phyloP scores from a whole-genome alignment of 2,888 invertebrate genomes.

The Cyclophora albipunctata region DNA sequence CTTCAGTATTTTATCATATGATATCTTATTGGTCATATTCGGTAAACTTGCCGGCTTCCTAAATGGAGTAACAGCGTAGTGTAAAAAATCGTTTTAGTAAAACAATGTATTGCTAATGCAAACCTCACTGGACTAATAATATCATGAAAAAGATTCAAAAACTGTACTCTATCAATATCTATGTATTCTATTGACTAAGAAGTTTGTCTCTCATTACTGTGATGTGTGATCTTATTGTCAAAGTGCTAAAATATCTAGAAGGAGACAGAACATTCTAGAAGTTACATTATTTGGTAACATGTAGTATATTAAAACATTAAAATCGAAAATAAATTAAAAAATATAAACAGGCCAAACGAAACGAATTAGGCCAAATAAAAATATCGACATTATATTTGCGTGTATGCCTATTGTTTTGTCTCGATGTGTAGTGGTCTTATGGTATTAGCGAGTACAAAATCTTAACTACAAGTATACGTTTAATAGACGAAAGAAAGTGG shows the following conservation, averaged over 20 bases:
- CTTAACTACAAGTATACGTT: slow-evolving; percentile 10
- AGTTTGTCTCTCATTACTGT: too few species aligned
- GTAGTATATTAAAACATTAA: too few species aligned
- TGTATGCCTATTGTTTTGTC: slow-evolving; percentile 8
- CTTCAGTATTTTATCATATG: too few species aligned
- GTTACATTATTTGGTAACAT: background rate
- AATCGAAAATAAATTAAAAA: too few species aligned
- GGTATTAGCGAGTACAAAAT: slow-evolving; percentile 13
- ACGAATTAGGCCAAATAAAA: background rate
- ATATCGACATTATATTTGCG: slow-evolving; percentile 4
- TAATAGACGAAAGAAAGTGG: slow-evolving; percentile 8
- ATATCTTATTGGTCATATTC: too few species aligned
- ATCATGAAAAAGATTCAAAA: slow-evolving; percentile 18
- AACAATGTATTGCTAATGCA: too few species aligned
- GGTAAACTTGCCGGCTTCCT: too few species aligned
- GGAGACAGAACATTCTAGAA: slow-evolving; percentile 2
- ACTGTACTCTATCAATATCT: slow-evolving; percentile 5
- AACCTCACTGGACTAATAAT: slow-evolving; percentile 5
- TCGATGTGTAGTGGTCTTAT: slow-evolving; percentile 8
- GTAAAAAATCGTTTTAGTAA: too few species aligned
- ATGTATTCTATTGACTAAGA: too few species aligned
- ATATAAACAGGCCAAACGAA: too few species aligned
- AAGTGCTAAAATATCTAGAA: slow-evolving; percentile 10
- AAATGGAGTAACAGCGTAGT: too few species aligned
- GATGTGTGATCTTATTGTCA: slow-evolving; percentile 14